Base-by-base conservation (phyloP, 2,113 vertebrate species). In the Manacus vitellinus region DNA sequence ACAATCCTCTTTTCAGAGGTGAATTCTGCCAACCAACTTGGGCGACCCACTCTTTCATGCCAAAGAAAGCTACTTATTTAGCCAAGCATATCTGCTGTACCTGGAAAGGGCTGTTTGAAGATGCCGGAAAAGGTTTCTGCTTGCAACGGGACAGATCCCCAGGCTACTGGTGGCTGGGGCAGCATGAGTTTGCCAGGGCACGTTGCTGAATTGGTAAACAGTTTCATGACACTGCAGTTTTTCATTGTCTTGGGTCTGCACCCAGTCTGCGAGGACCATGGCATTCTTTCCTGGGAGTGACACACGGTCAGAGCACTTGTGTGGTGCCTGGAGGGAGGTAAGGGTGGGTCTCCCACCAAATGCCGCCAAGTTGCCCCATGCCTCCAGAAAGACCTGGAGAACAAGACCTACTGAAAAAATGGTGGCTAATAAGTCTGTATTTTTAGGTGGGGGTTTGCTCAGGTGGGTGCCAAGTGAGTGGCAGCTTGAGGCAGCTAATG, bases 271-370 rank as follows among this genome's bases (percentile, higher is more conserved):
- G 63, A 71, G 61, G 47, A 37, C 35, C 0, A 0, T 13, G 35
- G 8, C 0, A 2, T 21, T 80, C 41, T 46, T 85, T 61, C 66
- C 58, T 21, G 58, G 76, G 65, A 70, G 37, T 0, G 0, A 20
- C 0, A 1, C 0, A 1, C 62, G 31, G 10, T 72, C n/a, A 18
- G 52, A 76, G 23, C 12, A 2, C 31, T 92, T 3, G 1, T 0
- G 0, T 24, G 23, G 24, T 58, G 35, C 51, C 59, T 59, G 47
- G 27, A 22, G 63, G 63, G 25, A 89, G 56, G 10, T n/a, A 5
- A 3, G 3, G 49, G 15, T 75, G 46, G 7, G 13, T 41, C 31
- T 72, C 14, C 8, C 24, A 17, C 41, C 2, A 1, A 17, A 33
- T 79, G 21, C 47, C 37, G 33, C 35, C 0, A 9, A 13, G 20